phyloP scores from a whole-genome alignment of 1,140 invertebrate genomes.

The Aphis gossypii region DNA sequence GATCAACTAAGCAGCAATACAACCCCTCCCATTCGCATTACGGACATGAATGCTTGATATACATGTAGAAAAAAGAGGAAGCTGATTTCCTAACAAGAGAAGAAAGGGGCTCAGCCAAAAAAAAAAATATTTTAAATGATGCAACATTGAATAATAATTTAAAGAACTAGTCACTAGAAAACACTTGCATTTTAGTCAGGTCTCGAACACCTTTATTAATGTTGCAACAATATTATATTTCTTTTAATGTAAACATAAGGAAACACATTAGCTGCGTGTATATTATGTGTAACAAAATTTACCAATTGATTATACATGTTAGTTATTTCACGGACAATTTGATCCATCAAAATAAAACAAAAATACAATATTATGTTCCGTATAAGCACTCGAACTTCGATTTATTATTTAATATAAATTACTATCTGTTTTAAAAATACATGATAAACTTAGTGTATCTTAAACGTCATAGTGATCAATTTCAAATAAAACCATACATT shows the following conservation, averaged over 20 bases:
- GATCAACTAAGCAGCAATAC: slow-evolving; percentile 48
- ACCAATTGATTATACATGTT: not conserved
- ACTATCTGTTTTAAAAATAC: not conserved
- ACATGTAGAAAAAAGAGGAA: slow-evolving; percentile 53
- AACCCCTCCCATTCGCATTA: slow-evolving; percentile 44
- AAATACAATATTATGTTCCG: not conserved
- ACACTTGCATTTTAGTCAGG: slow-evolving; percentile 30
- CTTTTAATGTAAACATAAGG: not conserved
- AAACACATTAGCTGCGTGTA: not conserved
- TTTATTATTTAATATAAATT: not conserved
- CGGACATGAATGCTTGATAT: slow-evolving; percentile 51
- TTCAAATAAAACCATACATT: not conserved
- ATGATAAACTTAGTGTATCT: not conserved
- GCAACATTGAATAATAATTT: slow-evolving; percentile 48
- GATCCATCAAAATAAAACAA: not conserved
- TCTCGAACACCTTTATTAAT: slow-evolving; percentile 2
- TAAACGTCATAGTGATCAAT: not conserved
- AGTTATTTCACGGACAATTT: not conserved
- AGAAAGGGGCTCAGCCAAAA: slow-evolving; percentile 36
- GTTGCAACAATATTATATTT: slow-evolving; percentile 27
- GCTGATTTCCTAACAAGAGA: slow-evolving; percentile 56
- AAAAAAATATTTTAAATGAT: slow-evolving; percentile 39
- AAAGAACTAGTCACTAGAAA: slow-evolving; percentile 34
- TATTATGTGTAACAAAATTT: not conserved
- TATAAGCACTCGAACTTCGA: not conserved